Evolutionary conservation across 2,888 invertebrate species (phyloP), one percentile per base, ranked within the genome.

Genomic region (Hypercompe scribonia): DNA sequence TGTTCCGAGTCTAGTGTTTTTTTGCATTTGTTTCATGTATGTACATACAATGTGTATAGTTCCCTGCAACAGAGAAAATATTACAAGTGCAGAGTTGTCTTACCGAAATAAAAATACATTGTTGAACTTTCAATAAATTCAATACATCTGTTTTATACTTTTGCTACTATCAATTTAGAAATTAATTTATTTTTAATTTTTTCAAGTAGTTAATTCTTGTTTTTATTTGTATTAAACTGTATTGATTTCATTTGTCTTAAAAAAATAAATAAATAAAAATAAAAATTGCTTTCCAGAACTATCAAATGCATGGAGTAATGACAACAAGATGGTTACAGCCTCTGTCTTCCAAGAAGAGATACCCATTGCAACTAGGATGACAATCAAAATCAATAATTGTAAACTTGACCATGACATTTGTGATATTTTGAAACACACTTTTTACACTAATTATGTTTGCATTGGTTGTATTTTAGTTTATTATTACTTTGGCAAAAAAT

Each of bases 401-500:
- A 93, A 92, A 85, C 81, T 87, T 31, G 90, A 93, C 61, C 83
- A 86, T 70, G 94, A 95, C 71, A 92, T 95, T 69, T 90, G 90
- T 86, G 92, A 93, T 74, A 90, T 95, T 75, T 81, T 95, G 15
- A 93, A 93, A 87, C 91, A 94, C 61, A 89, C 93, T 80, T 93
- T 93, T 83, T 87, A 88, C 72, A 90, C 92, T 81, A 82, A 91
- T 79, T 93, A 91, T 89, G 85, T 93, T 63, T 86, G 87, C 75
- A 71, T 89, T 73, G 91, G 92, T 28, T 90, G 88, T 78, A 82
- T 89, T 69, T 85, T 95, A 77, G 91, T 93, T 28, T 94, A 93
- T 75, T 93, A 95, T 81, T 96, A 96, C 75, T 93, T 95, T 86
- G 96, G 96, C n/a, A 96, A 94, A 76, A 96, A 95, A 90, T 90